Percentiles rank a stretch among this genome's conserved stretches.
Conservation (phyloP, 2,888 invertebrate species). For the Pharmacophagus antenor region DNA sequence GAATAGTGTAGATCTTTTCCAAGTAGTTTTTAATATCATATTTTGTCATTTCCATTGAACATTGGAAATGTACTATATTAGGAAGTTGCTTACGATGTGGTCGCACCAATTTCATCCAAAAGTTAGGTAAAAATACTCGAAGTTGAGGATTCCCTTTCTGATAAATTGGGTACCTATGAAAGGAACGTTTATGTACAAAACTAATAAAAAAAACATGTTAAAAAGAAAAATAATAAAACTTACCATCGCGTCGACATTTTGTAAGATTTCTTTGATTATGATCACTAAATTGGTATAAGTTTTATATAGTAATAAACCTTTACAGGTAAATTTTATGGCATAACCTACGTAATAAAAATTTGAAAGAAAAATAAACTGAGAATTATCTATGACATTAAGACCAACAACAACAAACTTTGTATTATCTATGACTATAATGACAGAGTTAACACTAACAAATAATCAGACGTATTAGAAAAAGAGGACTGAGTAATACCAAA, state of each 20-base stretch:
- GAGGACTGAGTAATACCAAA: too few species aligned
- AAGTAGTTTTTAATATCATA: constrained; percentile 95
- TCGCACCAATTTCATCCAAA: constrained; percentile 96
- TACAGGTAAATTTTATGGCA: neutral
- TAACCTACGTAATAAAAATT: neutral
- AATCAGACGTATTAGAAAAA: too few species aligned
- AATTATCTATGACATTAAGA: too few species aligned
- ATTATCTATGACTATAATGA: too few species aligned
- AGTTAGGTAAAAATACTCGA: constrained; percentile 95
- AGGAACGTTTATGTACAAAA: constrained; percentile 25
- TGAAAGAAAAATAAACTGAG: too few species aligned
- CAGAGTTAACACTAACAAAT: too few species aligned
- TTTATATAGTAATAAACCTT: neutral
- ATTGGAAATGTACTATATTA: constrained; percentile 92
- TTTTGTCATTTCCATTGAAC: constrained; percentile 96
- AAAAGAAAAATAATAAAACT: constrained; percentile 29
- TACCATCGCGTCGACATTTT: constrained; percentile 70
- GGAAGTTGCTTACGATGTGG: constrained; percentile 84
- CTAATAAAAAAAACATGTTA: neutral
- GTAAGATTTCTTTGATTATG: neutral
- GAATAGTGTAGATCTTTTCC: constrained; percentile 96
- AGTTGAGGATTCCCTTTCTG: constrained; percentile 96
- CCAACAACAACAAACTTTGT: too few species aligned
- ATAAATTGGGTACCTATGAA: constrained; percentile 91
- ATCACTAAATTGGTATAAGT: neutral